Evolutionary conservation across 1,140 invertebrate species (phyloP).

Genomic region (Acyrthosiphon pisum): DNA sequence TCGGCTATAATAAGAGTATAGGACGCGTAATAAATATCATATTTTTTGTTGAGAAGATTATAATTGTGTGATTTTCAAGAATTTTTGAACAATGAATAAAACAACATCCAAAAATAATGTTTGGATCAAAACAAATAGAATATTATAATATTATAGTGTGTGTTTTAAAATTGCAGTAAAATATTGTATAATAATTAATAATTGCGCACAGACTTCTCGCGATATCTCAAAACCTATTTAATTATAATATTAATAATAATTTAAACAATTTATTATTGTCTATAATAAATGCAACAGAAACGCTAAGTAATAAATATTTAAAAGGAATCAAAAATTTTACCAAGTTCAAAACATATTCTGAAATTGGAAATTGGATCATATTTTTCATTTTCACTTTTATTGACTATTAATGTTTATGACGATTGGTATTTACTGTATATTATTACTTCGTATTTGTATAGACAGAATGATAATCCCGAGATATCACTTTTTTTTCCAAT

Average conservation of each 20-base stretch:
- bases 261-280: not conserved
- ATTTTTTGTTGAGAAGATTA: not conserved
- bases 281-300: not conserved
- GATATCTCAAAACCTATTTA: no score
- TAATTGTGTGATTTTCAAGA: not conserved
- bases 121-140: not conserved
- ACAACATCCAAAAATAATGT: not conserved
- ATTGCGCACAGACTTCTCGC: no score
- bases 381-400: constrained; percentile 29
- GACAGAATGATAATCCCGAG: not conserved
- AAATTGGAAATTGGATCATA: not conserved
- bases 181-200: no score
- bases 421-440: not conserved
- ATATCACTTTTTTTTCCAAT: constrained; percentile 25
- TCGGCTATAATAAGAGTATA: no score
- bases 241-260: not conserved
- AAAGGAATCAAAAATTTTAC: not conserved
- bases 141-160: not conserved
- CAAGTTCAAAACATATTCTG: not conserved
- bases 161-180: not conserved
- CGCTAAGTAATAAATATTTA: not conserved
- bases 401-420: not conserved
- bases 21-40: not conserved
- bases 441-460: not conserved
- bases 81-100: not conserved